A percentile compares a stretch with the other conserved stretches of the same genome.
Evolutionary conservation across 2,888 invertebrate genomes (phyloP).

Genomic region (Tinea pellionella): DNA sequence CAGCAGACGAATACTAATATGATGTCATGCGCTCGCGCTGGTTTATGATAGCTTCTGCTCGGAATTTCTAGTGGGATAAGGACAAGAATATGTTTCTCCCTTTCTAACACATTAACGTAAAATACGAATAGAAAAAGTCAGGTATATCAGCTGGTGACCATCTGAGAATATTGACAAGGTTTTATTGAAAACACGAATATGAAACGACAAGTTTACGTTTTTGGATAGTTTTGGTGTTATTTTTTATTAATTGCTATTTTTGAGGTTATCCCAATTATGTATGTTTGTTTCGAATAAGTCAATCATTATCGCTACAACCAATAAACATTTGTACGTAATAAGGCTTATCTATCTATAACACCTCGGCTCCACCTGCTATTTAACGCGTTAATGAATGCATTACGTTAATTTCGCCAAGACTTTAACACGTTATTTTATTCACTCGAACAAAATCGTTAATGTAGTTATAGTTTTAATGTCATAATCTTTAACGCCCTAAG

Average conservation of each 20-base stretch:
- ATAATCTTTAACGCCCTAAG: too few relatives aligned
- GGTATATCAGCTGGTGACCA: background rate
- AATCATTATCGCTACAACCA: too few relatives aligned
- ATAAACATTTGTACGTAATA: too few relatives aligned
- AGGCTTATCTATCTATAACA: too few relatives aligned
- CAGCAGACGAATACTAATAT: conserved; percentile 25
- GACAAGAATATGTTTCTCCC: background rate
- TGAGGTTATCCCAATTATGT: background rate
- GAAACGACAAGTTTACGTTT: background rate
- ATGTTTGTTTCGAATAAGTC: background rate
- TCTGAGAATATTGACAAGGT: background rate
- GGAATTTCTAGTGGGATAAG: conserved; percentile 6
- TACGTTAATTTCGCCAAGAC: too few relatives aligned
- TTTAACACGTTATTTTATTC: too few relatives aligned
- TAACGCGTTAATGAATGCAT: too few relatives aligned
- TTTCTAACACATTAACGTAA: background rate
- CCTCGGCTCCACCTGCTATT: too few relatives aligned
- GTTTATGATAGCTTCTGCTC: background rate
- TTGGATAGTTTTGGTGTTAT: too few relatives aligned
- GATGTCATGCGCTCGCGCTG: conserved; percentile 35
- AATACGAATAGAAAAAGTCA: background rate
- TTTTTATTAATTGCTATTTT: background rate
- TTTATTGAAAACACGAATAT: background rate
- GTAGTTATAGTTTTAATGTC: too few relatives aligned
- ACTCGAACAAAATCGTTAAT: too few relatives aligned